These are phyloP conservation scores for Heliconius hortense DNA, from an alignment of 2,888 invertebrate genomes.

Conservation along the genomic window DNA sequence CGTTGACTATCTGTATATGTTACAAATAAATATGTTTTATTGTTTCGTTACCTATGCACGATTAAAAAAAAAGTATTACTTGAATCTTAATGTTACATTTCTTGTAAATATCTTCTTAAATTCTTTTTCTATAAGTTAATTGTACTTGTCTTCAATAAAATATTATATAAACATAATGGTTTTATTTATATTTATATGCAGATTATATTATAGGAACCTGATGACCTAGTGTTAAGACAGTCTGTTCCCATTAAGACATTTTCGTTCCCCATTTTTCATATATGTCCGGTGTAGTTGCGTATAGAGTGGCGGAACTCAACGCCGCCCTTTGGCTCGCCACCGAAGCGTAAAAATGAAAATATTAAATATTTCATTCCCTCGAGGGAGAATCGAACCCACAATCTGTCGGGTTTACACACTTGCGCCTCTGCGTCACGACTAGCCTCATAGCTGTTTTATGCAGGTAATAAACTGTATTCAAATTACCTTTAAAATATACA, in stretches of 20 bases:
- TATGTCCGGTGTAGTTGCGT: too few relatives aligned
- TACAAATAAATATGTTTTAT: slow-evolving; percentile 37
- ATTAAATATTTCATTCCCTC: too few relatives aligned
- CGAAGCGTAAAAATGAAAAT: too few relatives aligned
- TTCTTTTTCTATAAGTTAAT: slow-evolving; percentile 76
- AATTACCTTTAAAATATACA: background rate
- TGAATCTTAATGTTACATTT: slow-evolving; percentile 68
- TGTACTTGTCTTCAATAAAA: slow-evolving; percentile 77
- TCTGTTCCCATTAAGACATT: too few relatives aligned
- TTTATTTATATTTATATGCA: slow-evolving; percentile 31
- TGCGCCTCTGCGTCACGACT: too few relatives aligned
- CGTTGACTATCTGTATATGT: slow-evolving; percentile 39
- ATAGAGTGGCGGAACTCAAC: too few relatives aligned
- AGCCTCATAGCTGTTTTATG: background rate
- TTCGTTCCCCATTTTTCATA: too few relatives aligned
- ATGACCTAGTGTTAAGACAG: too few relatives aligned
- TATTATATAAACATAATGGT: slow-evolving; percentile 43
- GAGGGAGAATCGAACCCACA: too few relatives aligned
- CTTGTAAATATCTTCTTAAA: slow-evolving; percentile 77
- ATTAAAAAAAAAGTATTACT: slow-evolving; percentile 56
- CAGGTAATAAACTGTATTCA: background rate
- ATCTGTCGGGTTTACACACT: too few relatives aligned
- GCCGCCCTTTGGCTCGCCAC: too few relatives aligned
- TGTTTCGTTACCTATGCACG: slow-evolving; percentile 44
- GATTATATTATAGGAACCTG: too few relatives aligned